Evolutionary conservation across 2,888 invertebrate genomes (phyloP).

Genomic region (Tethea ocularis): DNA sequence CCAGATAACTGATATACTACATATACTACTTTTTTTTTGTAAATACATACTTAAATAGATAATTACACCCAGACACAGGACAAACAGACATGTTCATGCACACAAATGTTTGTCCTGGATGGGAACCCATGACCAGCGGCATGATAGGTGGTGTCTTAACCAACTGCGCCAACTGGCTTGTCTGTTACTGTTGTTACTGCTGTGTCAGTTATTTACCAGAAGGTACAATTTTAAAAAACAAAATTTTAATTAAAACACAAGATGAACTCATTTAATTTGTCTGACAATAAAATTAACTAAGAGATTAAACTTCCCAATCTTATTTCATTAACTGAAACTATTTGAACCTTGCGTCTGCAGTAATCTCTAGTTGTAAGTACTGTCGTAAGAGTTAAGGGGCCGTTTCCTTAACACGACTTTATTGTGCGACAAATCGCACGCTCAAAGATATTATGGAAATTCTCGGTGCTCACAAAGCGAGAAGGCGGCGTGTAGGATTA

Average conservation of each 20-base stretch:
- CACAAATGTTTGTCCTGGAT: no score
- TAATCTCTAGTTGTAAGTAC: constrained; percentile 4
- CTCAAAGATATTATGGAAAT: not conserved
- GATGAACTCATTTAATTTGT: not conserved
- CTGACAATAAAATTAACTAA: not conserved
- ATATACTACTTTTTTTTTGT: no score
- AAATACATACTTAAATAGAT: no score
- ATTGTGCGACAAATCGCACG: not conserved
- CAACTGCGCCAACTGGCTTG: no score
- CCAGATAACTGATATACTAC: no score
- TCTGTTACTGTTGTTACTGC: no score
- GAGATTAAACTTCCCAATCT: not conserved
- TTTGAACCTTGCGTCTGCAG: constrained; percentile 4
- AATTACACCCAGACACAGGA: no score
- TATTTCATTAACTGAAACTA: constrained; percentile 5
- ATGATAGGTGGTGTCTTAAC: no score
- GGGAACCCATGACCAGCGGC: no score
- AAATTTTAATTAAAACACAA: not conserved
- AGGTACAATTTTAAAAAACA: not conserved
- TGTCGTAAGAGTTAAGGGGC: not conserved
- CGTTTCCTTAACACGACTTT: not conserved
- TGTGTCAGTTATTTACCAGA: no score
- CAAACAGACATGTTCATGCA: no score
- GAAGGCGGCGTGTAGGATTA: not conserved
- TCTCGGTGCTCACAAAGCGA: not conserved